These are phyloP conservation scores for Sinella curviseta DNA, from an alignment of 1,140 invertebrate species.

Conservation along the genomic window DNA sequence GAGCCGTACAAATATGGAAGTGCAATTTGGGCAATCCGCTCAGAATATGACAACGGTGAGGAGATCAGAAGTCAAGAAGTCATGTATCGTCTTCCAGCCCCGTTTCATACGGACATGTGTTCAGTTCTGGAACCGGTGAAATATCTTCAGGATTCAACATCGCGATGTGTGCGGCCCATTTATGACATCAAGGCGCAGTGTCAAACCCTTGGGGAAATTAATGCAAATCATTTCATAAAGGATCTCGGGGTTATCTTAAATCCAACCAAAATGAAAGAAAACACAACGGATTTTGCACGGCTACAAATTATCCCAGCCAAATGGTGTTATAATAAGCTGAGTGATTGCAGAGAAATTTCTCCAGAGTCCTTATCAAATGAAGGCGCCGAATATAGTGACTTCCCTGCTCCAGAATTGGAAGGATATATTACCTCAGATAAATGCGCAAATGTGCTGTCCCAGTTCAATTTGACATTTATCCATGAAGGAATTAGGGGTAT, in stretches of 20 bases:
- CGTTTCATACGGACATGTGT: slow-evolving; percentile 31
- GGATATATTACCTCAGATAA: slow-evolving; percentile 30
- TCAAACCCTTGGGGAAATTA: slow-evolving; percentile 2
- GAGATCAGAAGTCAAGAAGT: slow-evolving; percentile 18
- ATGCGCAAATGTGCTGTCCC: slow-evolving; percentile 58
- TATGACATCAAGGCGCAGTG: neutral
- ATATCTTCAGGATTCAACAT: slow-evolving; percentile 34
- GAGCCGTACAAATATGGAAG: slow-evolving; percentile 37
- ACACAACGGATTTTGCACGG: neutral
- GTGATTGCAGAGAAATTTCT: neutral
- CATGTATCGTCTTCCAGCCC: slow-evolving; percentile 29
- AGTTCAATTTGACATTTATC: slow-evolving; percentile 58
- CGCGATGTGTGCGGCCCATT: neutral
- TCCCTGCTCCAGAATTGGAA: slow-evolving; percentile 1
- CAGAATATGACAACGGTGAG: neutral
- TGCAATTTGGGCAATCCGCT: slow-evolving; percentile 6
- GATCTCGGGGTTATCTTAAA: slow-evolving; percentile 20
- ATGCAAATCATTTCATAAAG: slow-evolving; percentile 30
- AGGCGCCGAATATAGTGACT: too few species aligned
- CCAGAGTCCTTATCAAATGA: neutral
- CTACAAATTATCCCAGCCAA: neutral
- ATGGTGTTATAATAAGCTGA: neutral
- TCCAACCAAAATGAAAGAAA: neutral
- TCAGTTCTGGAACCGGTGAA: slow-evolving; percentile 20
- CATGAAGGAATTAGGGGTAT: slow-evolving; percentile 64